phyloP scores from a whole-genome alignment of 2,797 vertebrate genomes.

The Halcyon badia region DNA sequence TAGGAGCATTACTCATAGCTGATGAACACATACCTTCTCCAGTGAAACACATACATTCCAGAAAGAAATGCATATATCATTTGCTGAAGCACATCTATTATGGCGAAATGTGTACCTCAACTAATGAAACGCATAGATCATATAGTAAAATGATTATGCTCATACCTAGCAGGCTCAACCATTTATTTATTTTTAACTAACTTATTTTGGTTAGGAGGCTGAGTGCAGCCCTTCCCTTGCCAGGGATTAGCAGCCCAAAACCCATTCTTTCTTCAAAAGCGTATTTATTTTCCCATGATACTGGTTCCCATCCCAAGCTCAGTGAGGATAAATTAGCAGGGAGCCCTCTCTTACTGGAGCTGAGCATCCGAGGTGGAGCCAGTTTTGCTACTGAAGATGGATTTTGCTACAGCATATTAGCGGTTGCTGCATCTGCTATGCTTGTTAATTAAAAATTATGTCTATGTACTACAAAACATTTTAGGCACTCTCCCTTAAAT shows the following conservation, averaged over 20 bases:
- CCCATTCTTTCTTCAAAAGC: neutral
- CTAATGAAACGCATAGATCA: conserved; percentile 88
- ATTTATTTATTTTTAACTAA: conserved; percentile 73
- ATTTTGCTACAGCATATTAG: neutral
- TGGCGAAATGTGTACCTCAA: conserved; percentile 75
- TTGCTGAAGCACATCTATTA: conserved; percentile 82
- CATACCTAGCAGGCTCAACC: conserved; percentile 74
- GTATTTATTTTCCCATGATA: conserved; percentile 47
- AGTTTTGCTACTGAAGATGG: neutral
- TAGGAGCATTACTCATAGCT: conserved; percentile 83
- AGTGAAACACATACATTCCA: conserved; percentile 82
- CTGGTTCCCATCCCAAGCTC: neutral
- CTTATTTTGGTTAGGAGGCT: conserved; percentile 18
- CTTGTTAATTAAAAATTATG: conserved; percentile 70
- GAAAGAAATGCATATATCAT: conserved; percentile 84
- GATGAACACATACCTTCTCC: conserved; percentile 85
- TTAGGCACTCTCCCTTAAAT: neutral
- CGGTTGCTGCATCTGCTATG: neutral
- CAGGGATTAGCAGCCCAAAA: neutral
- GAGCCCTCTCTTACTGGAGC: neutral
- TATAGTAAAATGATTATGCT: conserved; percentile 79
- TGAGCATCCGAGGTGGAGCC: neutral
- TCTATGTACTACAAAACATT: conserved; percentile 29
- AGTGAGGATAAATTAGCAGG: neutral
- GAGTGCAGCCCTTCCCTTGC: neutral